Percentiles rank a stretch among this genome's conserved stretches.
phyloP scores from a whole-genome alignment of 2,113 vertebrate genomes.

The Trichechus manatus region DNA sequence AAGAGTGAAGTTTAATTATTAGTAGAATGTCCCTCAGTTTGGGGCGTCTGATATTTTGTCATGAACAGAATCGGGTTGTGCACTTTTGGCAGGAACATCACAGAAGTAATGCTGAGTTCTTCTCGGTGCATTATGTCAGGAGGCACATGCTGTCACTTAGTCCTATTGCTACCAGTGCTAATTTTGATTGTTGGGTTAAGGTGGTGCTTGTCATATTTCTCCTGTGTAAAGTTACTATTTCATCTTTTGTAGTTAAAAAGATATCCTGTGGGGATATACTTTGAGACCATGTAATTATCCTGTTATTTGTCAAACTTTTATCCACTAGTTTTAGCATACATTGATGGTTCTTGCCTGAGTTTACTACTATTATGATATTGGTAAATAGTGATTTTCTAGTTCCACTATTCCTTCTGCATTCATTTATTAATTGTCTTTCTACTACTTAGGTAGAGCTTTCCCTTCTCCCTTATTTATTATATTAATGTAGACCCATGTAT shows the following conservation, averaged over 20 bases:
- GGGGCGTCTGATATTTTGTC: background rate
- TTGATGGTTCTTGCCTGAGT: background rate
- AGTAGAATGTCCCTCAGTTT: background rate
- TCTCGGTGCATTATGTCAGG: background rate
- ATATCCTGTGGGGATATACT: background rate
- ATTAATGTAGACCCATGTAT: background rate
- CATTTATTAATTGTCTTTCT: background rate
- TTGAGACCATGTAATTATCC: constrained; percentile 22
- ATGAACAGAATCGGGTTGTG: background rate
- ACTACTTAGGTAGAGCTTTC: background rate
- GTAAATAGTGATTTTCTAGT: constrained; percentile 34
- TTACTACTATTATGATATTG: constrained; percentile 14
- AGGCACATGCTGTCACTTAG: background rate
- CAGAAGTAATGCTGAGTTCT: background rate
- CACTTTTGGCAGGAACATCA: background rate
- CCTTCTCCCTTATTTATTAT: background rate
- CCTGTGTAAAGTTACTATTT: background rate
- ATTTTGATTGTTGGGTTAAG: background rate
- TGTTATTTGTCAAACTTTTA: background rate
- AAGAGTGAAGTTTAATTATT: background rate
- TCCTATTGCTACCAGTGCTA: background rate
- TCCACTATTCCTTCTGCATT: background rate
- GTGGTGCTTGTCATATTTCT: background rate
- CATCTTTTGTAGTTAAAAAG: background rate
- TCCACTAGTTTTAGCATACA: background rate